These are phyloP conservation scores for Linhomoeus sp. DNA, from an alignment of 2,888 invertebrate species.

Conservation along the genomic window DNA sequence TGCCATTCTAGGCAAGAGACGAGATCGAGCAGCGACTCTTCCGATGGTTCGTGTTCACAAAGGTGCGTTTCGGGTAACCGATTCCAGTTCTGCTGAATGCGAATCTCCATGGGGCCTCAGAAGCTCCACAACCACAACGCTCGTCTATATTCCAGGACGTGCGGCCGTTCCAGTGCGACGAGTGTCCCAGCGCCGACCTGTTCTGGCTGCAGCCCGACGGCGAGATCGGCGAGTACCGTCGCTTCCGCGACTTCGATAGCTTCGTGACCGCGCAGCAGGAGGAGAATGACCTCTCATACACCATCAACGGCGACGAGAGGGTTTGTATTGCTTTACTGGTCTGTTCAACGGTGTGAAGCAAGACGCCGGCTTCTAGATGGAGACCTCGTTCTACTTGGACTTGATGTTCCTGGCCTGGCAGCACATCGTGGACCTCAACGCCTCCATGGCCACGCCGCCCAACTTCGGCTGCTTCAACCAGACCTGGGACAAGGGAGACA, in stretches of 20 bases:
- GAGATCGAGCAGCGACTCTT: conserved; percentile 5
- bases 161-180: conserved; percentile 19
- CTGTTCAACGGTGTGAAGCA: background rate
- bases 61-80: conserved; percentile 3
- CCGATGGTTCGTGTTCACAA: conserved; percentile 13
- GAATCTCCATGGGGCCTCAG: background rate
- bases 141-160: conserved; percentile 10
- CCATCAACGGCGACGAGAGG: background rate
- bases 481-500: background rate
- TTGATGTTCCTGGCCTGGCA: conserved; percentile 11
- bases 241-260: conserved; percentile 4
- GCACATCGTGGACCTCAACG: conserved; percentile 7
- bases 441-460: background rate
- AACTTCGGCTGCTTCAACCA: conserved; percentile 5
- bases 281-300: background rate
- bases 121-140: too few relatives aligned
- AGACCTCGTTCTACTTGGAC: conserved; percentile 13
- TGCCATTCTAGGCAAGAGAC: background rate
- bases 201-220: conserved; percentile 16
- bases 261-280: background rate
- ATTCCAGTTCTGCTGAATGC: background rate
- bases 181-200: conserved; percentile 14
- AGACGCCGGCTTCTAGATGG: conserved; percentile 8
- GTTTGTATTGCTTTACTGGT: background rate
- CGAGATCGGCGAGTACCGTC: background rate